These are phyloP conservation scores for Ormyrus labotus DNA, from an alignment of 2,888 invertebrate genomes.

Conservation along the genomic window DNA sequence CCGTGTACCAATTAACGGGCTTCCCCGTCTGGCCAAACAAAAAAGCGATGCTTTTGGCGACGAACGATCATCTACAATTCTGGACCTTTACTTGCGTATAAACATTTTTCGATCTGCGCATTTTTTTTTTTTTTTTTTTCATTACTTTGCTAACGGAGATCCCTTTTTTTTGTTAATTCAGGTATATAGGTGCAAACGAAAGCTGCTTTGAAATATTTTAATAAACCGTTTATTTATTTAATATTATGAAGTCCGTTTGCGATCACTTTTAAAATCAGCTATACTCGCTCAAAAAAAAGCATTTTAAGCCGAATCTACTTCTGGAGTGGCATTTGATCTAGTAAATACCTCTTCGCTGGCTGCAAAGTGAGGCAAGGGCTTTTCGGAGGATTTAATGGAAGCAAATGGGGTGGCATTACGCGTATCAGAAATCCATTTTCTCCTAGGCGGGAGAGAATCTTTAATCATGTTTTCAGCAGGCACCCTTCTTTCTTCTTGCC, in stretches of 20 bases:
- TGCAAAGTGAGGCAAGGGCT: conserved; percentile 31
- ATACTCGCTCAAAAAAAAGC: too few relatives aligned
- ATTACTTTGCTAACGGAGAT: background rate
- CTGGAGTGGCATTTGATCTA: conserved; percentile 63
- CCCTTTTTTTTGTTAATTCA: background rate
- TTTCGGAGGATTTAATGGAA: conserved; percentile 70
- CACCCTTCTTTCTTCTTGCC: conserved; percentile 47
- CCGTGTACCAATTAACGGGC: conserved; percentile 71
- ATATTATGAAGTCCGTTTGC: too few relatives aligned
- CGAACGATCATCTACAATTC: conserved; percentile 34
- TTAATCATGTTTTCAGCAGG: conserved; percentile 71
- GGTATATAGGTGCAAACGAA: too few relatives aligned
- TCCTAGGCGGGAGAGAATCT: conserved; percentile 67
- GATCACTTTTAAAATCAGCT: too few relatives aligned
- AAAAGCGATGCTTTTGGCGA: background rate
- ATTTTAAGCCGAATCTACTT: background rate
- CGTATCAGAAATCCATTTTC: conserved; percentile 74
- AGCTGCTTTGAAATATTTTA: too few relatives aligned
- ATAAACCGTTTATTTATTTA: too few relatives aligned
- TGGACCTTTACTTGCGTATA: background rate
- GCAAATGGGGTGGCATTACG: conserved; percentile 73
- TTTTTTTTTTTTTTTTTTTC: background rate
- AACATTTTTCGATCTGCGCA: conserved; percentile 8
- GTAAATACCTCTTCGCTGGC: conserved; percentile 64
- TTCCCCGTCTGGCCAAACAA: conserved; percentile 35